Evolutionary conservation across 2,797 vertebrate species (phyloP), one percentile per base, ranked within the genome.

Genomic region (Podargus strigoides): DNA sequence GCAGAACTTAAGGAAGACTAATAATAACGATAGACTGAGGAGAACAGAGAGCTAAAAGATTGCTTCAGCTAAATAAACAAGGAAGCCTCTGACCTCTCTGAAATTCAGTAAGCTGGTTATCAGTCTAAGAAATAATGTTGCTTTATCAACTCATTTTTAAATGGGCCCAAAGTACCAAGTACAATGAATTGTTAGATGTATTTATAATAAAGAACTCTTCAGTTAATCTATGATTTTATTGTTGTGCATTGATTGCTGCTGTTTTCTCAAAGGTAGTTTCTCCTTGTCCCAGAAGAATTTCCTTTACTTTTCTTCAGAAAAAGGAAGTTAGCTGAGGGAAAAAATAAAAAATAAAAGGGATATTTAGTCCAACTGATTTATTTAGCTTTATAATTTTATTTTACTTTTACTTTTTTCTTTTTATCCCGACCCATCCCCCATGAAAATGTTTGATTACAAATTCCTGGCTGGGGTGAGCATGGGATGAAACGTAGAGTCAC

Each of bases 31-130:
- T 53, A 91, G 87, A 90, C 69, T 66, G 75, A 89, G 89, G 80
- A 95, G 92, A 97, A 95, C 93, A 94, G 74, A 90, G 79, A 63
- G 72, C 85, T 95, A 67, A 83, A 94, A 91, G 60, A 75, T 75
- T 87, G 49, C 60, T 86, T 92, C 68, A 75, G 66, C 73, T 78
- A 96, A 94, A 96, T 93, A 95, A 95, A 95, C 83, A 95, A 56
- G 59, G 56, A 87, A 92, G 32, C 44, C 83, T 88, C 79, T 96
- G 91, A 96, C 91, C 93, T 78, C 90, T 70, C 81, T 77, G 80
- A 88, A 94, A 94, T 86, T 66, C 77, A 86, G 39, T 50, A 41
- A 69, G 52, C 52, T 82, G 44, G 50, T 84, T 93, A 72, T 79
- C 77, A 86, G 39, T 28, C 74, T 63, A 41, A 86, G 66, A 81